Base-by-base conservation (phyloP, 2,797 vertebrate species). In the Argya squamiceps region DNA sequence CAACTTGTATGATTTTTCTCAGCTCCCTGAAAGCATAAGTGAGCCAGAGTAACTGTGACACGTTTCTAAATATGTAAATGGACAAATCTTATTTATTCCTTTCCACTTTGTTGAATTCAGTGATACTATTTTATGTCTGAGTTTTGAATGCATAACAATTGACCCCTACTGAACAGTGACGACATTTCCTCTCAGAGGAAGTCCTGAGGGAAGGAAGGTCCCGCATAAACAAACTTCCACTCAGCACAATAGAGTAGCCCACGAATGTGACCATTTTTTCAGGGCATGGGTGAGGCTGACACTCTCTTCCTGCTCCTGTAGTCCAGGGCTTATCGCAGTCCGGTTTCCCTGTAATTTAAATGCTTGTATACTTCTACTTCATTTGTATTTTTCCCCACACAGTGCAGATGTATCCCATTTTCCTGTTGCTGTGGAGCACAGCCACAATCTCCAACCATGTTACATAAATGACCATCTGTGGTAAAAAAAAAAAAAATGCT, bases 401-500 rank as follows among this genome's bases (percentile, higher is more conserved):
- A 5, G 43, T 86, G 92, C 97, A 98, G 98, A 97, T 97, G 97
- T 95, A 96, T 97, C 94, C 95, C 97, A 96, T 97, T 97, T 98
- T 97, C 97, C 98, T 97, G 97, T 97, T 98, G 93, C 97, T 86
- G 92, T 92, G 95, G 97, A 97, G 97, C 88, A 81, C 59, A 68
- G 95, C 73, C 53, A 83, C 89, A 80, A 11, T 97, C 96, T 85
- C 84, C 95, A 97, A 75, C 68, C 91, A 88, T 68, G 58, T 96
- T 96, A 83, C 92, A 81, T 93, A 92, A 96, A 96, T 83, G 87
- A 93, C 96, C 96, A 97, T 96, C 96, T 96, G 97, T 82, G 53
- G 64, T 47, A 13, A 53, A 49, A 34, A 86, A 81, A 77, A 73
- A 73, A 59, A 53, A 92, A 92, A 64, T 82, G 95, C 96, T 96